phyloP scores from a whole-genome alignment of 2,113 vertebrate species.

The Benitochromis conjunctus region DNA sequence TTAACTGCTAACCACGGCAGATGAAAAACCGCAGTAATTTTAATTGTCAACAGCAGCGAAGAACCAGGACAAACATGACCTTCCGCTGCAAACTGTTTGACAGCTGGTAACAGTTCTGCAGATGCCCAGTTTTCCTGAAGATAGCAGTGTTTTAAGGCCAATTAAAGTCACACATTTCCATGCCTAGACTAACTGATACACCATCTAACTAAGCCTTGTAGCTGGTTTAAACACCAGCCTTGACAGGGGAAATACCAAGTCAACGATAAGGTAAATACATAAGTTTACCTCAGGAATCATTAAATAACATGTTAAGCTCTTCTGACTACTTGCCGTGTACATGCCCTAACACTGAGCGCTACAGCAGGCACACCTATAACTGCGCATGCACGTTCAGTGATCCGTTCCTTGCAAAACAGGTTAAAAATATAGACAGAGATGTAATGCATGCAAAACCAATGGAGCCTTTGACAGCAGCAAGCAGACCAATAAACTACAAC shows the following conservation, averaged over 20 bases:
- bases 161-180: background rate
- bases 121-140: background rate
- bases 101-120: background rate
- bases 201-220: background rate
- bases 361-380: background rate
- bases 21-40: background rate
- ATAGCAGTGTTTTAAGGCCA: background rate
- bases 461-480: constrained; percentile 7
- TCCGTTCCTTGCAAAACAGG: background rate
- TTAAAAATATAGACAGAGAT: constrained; percentile 10
- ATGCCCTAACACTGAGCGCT: background rate
- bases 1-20: background rate
- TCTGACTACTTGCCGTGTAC: background rate
- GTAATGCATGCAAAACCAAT: constrained; percentile 5
- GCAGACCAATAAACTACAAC: constrained; percentile 14
- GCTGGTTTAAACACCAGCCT: background rate
- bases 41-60: background rate
- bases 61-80: background rate
- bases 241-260: background rate
- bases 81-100: background rate
- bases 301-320: background rate
- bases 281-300: background rate
- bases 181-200: background rate
- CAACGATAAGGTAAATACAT: background rate
- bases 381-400: background rate